Evolutionary conservation across 2,797 vertebrate species (phyloP).

Genomic region (Catostomus latipinnis): DNA sequence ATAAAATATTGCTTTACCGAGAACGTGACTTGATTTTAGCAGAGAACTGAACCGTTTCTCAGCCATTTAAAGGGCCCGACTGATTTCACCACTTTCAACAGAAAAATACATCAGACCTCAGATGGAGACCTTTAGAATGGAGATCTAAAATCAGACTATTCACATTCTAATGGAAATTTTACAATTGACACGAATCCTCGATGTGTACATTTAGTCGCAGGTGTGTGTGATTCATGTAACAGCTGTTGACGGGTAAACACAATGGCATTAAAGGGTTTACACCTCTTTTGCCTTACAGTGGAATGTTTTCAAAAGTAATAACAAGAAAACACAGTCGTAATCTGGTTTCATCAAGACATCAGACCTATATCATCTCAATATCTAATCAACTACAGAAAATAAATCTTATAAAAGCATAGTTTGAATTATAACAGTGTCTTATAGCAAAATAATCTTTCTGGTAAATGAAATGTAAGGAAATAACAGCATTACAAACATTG

Average conservation of each 20-base stretch:
- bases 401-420: not conserved
- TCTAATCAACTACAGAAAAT: constrained; percentile 7
- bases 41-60: not conserved
- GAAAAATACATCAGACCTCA: not conserved
- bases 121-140: not conserved
- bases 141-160: not conserved
- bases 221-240: not conserved
- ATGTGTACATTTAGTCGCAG: not conserved
- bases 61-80: no score
- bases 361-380: constrained; percentile 10
- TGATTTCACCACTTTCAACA: not conserved
- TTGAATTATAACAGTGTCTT: not conserved
- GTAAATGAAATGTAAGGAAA: constrained; percentile 1
- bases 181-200: not conserved
- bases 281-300: constrained; percentile 8
- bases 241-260: no score
- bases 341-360: not conserved
- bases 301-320: not conserved
- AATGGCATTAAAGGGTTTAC: not conserved
- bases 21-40: constrained; percentile 54
- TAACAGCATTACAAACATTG: not conserved
- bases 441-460: constrained; percentile 33
- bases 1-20: constrained; percentile 74
- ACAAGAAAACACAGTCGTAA: not conserved
- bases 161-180: not conserved